A percentile compares a stretch with the other conserved stretches of the same genome.
These are phyloP conservation scores for Calephelis virginiensis DNA, from an alignment of 1,140 invertebrate species.

Conservation along the genomic window DNA sequence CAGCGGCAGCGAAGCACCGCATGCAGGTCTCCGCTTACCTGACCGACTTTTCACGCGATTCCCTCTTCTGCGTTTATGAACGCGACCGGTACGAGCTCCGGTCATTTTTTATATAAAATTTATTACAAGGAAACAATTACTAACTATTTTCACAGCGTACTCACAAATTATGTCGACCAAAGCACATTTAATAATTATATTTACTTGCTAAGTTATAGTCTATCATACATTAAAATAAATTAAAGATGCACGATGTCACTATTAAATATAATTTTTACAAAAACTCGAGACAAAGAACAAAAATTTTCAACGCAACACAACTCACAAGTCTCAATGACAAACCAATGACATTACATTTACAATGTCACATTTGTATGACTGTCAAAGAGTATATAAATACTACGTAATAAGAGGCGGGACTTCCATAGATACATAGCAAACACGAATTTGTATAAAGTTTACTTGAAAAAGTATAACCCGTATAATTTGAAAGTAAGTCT, in stretches of 20 bases:
- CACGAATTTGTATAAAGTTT: too few relatives aligned
- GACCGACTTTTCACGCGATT: slow-evolving; percentile 56
- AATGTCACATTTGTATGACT: too few relatives aligned
- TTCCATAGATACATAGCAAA: too few relatives aligned
- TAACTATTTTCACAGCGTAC: slow-evolving; percentile 42
- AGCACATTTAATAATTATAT: background rate
- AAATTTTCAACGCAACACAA: background rate
- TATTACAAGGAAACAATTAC: slow-evolving; percentile 29
- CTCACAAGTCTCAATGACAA: too few relatives aligned
- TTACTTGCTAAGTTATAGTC: background rate
- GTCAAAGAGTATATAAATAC: too few relatives aligned
- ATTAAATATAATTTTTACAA: slow-evolving; percentile 16
- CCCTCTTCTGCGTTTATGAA: slow-evolving; percentile 59
- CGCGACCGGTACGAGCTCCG: slow-evolving; percentile 57
- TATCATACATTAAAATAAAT: background rate
- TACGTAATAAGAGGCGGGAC: too few relatives aligned
- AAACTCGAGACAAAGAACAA: slow-evolving; percentile 28
- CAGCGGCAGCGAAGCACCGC: slow-evolving; percentile 44
- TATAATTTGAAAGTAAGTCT: too few relatives aligned
- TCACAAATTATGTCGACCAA: slow-evolving; percentile 41
- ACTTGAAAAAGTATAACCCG: too few relatives aligned
- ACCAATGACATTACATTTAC: too few relatives aligned
- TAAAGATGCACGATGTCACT: background rate
- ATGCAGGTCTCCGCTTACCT: slow-evolving; percentile 63
- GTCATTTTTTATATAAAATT: slow-evolving; percentile 49